Percentiles rank a stretch among this genome's conserved stretches.
Conservation (phyloP, 2,797 vertebrate genomes). For the Sternarchorhynchus goeldii region DNA sequence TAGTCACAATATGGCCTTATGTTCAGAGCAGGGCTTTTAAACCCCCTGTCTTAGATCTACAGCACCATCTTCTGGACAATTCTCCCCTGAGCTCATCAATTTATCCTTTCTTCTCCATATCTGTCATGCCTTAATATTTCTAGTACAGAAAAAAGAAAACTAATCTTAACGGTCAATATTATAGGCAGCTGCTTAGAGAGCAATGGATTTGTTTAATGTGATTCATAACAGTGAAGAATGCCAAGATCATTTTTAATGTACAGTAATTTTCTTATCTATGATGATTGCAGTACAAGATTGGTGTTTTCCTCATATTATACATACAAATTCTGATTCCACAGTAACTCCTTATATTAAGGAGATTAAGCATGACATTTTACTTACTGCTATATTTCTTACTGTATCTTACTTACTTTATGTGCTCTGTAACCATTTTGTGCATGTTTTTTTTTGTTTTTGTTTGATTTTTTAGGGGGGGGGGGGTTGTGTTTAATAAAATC, state of each 20-base stretch:
- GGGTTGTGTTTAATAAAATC: too few relatives aligned
- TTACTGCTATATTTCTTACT: too few relatives aligned
- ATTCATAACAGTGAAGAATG: background rate
- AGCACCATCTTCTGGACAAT: slow-evolving; percentile 38
- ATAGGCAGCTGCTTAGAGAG: background rate
- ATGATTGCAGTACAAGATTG: background rate
- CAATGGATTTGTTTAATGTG: background rate
- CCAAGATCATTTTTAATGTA: too few relatives aligned
- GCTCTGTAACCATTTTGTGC: too few relatives aligned
- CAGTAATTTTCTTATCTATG: too few relatives aligned
- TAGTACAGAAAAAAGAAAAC: background rate
- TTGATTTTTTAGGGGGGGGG: too few relatives aligned
- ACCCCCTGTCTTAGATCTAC: slow-evolving; percentile 26
- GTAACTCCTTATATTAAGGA: too few relatives aligned
- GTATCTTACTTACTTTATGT: too few relatives aligned
- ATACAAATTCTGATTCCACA: background rate
- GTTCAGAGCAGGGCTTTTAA: background rate
- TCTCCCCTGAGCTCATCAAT: background rate
- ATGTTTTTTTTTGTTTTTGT: too few relatives aligned
- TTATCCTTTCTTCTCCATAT: background rate
- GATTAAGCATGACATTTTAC: too few relatives aligned
- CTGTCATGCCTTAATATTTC: background rate
- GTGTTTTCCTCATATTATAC: background rate
- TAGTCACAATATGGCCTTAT: background rate
- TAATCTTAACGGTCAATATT: background rate